Conservation (phyloP, 2,888 invertebrate genomes). For the Helleia helle region DNA sequence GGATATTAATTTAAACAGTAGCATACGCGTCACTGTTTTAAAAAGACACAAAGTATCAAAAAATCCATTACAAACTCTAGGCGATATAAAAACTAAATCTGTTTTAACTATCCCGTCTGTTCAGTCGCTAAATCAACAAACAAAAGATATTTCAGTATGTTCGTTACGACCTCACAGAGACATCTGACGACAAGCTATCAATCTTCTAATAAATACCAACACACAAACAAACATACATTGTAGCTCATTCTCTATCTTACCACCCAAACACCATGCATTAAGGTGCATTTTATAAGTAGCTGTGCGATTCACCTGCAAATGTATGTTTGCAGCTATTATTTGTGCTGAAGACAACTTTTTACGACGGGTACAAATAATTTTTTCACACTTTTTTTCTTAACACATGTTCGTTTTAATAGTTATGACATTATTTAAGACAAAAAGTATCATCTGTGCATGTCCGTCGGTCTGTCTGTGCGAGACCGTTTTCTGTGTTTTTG, state of each 20-base stretch:
- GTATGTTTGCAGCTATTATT: conserved; percentile 21
- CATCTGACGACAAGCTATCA: conserved; percentile 64
- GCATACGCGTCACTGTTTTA: no score
- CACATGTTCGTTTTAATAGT: conserved; percentile 48
- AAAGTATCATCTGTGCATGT: conserved; percentile 61
- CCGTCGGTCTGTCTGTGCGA: no score
- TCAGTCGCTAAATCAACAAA: conserved; percentile 51
- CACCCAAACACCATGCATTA: not conserved
- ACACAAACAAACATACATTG: conserved; percentile 22
- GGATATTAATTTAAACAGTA: no score
- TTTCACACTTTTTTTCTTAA: conserved; percentile 54
- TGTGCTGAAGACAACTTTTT: conserved; percentile 58
- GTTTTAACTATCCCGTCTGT: conserved; percentile 45
- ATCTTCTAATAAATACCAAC: conserved; percentile 66
- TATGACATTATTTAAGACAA: conserved; percentile 56
- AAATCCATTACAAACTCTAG: no score
- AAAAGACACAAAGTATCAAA: no score
- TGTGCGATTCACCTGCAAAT: no score
- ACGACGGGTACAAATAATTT: conserved; percentile 50
- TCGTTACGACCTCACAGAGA: conserved; percentile 54
- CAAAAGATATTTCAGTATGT: conserved; percentile 56
- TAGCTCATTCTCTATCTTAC: not conserved
- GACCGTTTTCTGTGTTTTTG: no score
- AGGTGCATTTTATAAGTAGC: not conserved
- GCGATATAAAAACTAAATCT: no score